Percentiles rank a stretch among this genome's conserved stretches.
Evolutionary conservation across 1,140 invertebrate species (phyloP).

Genomic region (Trichomalopsis sarcophagae): DNA sequence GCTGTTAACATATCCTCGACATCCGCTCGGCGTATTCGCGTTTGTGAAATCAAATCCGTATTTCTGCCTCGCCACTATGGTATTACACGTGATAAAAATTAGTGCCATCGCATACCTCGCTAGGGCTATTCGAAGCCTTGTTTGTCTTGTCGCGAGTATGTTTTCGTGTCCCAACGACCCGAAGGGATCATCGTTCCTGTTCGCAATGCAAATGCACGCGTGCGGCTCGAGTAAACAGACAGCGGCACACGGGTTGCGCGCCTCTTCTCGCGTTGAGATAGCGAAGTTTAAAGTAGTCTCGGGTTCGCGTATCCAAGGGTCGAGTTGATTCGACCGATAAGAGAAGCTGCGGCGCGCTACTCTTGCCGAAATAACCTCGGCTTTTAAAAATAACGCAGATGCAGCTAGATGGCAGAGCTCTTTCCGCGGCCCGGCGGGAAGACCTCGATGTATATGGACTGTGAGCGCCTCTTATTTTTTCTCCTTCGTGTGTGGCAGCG

Average conservation of each 20-base stretch:
- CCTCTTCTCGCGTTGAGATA: background rate
- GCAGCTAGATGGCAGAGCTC: no score
- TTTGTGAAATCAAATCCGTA: no score
- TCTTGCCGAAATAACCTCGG: background rate
- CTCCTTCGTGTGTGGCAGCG: no score
- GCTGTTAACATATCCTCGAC: no score
- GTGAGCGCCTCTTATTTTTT: no score
- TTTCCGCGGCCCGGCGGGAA: no score
- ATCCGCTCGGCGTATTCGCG: no score
- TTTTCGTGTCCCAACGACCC: background rate
- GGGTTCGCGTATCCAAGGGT: background rate
- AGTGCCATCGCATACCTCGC: background rate
- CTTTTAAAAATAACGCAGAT: slow-evolving; percentile 10
- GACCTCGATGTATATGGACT: no score
- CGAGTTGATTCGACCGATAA: slow-evolving; percentile 29
- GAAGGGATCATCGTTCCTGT: background rate
- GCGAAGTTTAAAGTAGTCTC: background rate
- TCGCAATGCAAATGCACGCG: no score
- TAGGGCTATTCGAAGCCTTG: background rate
- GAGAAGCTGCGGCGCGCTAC: background rate
- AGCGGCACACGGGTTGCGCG: background rate
- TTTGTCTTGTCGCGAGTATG: background rate
- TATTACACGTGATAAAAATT: no score
- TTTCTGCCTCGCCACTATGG: no score
- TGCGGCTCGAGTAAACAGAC: background rate